These are phyloP conservation scores for Trissonchulus latispiculum DNA, from an alignment of 2,888 invertebrate species.

Conservation along the genomic window DNA sequence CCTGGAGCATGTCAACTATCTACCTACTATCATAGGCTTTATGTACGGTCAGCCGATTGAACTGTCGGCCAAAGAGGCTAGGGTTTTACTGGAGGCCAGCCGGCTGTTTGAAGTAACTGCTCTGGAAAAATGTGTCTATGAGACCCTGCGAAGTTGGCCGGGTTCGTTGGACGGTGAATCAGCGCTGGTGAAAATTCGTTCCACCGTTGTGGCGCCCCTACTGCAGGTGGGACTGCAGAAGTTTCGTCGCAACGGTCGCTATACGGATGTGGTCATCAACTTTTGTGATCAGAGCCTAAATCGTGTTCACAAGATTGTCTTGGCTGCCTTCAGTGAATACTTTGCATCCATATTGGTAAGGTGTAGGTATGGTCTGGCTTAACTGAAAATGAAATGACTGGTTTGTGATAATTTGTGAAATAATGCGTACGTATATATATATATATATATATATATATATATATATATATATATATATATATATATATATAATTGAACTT, in stretches of 20 bases:
- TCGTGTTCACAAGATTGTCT: not conserved
- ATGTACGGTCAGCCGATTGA: not conserved
- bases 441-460: no score
- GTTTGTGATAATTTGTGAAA: no score
- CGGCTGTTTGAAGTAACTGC: not conserved
- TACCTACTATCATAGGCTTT: not conserved
- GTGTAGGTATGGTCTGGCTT: no score
- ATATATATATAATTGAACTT: no score
- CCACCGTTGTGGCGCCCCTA: not conserved
- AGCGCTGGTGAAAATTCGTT: not conserved
- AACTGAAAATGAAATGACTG: no score
- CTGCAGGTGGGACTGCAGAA: not conserved
- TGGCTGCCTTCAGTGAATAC: not conserved
- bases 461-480: no score
- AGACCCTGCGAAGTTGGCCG: not conserved
- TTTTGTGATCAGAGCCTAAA: not conserved
- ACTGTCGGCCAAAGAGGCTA: not conserved
- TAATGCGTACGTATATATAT: no score
- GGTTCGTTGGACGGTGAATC: not conserved
- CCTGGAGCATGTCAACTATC: not conserved
- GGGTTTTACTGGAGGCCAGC: not conserved
- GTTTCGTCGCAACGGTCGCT: not conserved
- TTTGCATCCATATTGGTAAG: not conserved
- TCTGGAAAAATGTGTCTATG: not conserved
- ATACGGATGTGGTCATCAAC: not conserved